Evolutionary conservation across 2,888 invertebrate genomes (phyloP), one percentile per base, ranked within the genome.

Genomic region (Spisula subtruncata): DNA sequence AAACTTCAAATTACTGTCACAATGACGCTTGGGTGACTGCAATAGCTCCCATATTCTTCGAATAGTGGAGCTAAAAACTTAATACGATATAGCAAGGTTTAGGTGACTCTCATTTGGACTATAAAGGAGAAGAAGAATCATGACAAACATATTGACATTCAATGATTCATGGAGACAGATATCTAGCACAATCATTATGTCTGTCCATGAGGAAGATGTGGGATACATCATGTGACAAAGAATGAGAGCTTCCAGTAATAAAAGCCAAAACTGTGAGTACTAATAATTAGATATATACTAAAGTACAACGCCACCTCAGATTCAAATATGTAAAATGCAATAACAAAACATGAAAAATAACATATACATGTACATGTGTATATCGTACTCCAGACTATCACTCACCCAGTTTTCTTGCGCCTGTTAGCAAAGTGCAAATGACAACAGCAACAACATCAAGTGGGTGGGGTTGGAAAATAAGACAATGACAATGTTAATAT

Each of bases 341-440:
- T 66, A 25, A 66, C 60, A 25, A 14, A 75, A 75, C 29, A n/a
- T 60, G 10, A 71, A 71, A 71, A 1, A 18, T 32, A 75, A 75
- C 29, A 75, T 35, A 32, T 25, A 35, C 18, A 35, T 35, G 35
- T n/a, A n/a, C n/a, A n/a, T n/a, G n/a, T n/a, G n/a, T n/a, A 35
- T 32, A 66, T 0, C n/a, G 35, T 20, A n/a, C 79, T 41, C 41
- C 46, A 81, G 20, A 54, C 81, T 60, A 86, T 79, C 82, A 93
- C 92, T 92, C 88, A 92, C 92, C 93, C 90, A 79, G 51, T 88
- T 85, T 93, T 85, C 86, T 91, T 60, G 56, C 91, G 80, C 85
- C 92, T 93, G 93, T 86, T 86, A 56, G 35, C 29, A 60, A 83
- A 71, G 90, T 84, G 71, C 46, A 84, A 25, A 25, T 71, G 83